A percentile compares a stretch with the other conserved stretches of the same genome.
These are phyloP conservation scores for Tragelaphus strepsiceros DNA, from an alignment of 2,113 vertebrate genomes.

Conservation along the genomic window DNA sequence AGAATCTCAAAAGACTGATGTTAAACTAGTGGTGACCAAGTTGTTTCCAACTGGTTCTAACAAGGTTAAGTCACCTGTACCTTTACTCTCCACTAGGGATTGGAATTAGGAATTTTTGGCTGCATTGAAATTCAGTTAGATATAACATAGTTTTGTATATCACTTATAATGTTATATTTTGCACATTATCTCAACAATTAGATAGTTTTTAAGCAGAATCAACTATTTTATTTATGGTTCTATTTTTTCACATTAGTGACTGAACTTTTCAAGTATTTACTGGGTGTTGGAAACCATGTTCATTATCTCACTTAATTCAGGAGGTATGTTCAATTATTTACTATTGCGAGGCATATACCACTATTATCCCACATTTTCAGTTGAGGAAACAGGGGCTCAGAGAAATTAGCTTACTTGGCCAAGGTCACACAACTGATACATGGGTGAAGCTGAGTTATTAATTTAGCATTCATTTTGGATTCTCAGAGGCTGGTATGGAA, in stretches of 20 bases:
- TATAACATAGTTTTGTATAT: neutral
- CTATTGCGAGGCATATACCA: neutral
- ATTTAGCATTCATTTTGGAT: neutral
- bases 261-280: neutral
- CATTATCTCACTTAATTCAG: neutral
- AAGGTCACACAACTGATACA: neutral
- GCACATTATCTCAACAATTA: neutral
- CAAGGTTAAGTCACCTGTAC: neutral
- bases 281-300: neutral
- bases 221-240: neutral
- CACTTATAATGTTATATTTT: neutral
- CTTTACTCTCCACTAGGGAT: neutral
- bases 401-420: neutral
- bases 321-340: neutral
- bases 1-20: neutral
- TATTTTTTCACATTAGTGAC: neutral
- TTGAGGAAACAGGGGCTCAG: neutral
- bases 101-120: neutral
- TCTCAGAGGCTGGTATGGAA: neutral
- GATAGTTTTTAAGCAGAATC: neutral
- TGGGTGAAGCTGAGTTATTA: neutral
- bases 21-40: neutral
- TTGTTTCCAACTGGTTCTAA: neutral
- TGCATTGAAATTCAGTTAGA: neutral
- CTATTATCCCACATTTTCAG: neutral